Conservation (phyloP, 2,888 invertebrate genomes). For the Smittia sp. region DNA sequence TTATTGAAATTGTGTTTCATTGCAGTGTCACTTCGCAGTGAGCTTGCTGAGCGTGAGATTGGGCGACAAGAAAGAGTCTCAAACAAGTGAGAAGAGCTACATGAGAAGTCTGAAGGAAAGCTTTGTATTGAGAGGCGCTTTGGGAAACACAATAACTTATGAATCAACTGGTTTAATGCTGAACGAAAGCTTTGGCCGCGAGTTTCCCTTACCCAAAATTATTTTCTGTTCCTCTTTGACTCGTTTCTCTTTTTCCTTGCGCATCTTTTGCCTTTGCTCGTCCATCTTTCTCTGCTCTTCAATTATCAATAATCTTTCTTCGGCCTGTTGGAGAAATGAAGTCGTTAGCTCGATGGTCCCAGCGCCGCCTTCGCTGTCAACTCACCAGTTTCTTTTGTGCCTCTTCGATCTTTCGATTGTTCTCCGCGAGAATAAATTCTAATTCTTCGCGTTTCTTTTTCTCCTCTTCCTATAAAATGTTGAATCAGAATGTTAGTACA, state of each 20-base stretch:
- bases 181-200: constrained; percentile 92
- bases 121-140: no score
- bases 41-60: no score
- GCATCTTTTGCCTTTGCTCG: constrained; percentile 88
- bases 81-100: no score
- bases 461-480: constrained; percentile 90
- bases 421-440: constrained; percentile 95
- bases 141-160: constrained; percentile 52
- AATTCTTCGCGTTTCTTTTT: constrained; percentile 91
- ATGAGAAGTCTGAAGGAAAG: no score
- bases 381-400: constrained; percentile 93
- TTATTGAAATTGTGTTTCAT: no score
- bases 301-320: constrained; percentile 93
- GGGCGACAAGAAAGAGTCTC: no score
- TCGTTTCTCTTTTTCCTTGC: constrained; percentile 89
- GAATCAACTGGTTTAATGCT: constrained; percentile 74
- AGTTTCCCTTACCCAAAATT: constrained; percentile 95
- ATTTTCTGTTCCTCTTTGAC: constrained; percentile 94
- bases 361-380: constrained; percentile 45
- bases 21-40: no score
- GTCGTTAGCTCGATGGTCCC: not conserved
- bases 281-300: constrained; percentile 96
- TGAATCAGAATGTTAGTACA: constrained; percentile 27
- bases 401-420: constrained; percentile 96
- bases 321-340: constrained; percentile 65